Evolutionary conservation across 2,888 invertebrate genomes (phyloP).

Genomic region (Pristionchus japonicus): DNA sequence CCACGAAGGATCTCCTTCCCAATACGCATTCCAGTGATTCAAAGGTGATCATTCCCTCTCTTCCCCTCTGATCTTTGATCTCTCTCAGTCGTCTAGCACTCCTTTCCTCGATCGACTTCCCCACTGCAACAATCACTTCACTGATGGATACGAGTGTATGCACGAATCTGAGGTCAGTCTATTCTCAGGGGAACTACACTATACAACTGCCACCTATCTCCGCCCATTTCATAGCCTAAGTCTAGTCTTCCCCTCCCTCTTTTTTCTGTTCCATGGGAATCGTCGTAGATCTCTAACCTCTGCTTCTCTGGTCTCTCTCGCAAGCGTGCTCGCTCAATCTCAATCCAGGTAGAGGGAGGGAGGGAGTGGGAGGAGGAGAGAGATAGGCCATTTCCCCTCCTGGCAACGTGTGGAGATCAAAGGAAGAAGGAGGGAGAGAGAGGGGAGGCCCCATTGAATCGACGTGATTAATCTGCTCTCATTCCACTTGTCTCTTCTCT

Average conservation of each 20-base stretch:
- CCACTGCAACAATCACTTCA: conserved; percentile 41
- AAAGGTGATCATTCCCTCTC: neutral
- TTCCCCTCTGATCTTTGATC: conserved; percentile 23
- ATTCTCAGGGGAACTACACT: neutral
- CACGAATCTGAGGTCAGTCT: conserved; percentile 13
- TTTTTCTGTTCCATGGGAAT: neutral
- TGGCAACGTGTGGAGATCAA: conserved; percentile 27
- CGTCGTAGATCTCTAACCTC: neutral
- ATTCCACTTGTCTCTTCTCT: conserved; percentile 34
- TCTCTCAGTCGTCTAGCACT: conserved; percentile 31
- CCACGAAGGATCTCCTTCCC: conserved; percentile 41
- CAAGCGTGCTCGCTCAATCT: neutral
- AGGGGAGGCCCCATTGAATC: conserved; percentile 12
- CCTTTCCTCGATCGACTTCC: conserved; percentile 44
- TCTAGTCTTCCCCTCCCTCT: neutral
- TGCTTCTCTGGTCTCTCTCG: neutral
- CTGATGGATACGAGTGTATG: conserved; percentile 41
- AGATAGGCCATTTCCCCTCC: neutral
- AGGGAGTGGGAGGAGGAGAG: neutral
- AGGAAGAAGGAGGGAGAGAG: conserved; percentile 28
- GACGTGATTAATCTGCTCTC: neutral
- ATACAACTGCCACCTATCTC: neutral
- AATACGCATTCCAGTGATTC: conserved; percentile 39
- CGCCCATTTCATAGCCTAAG: neutral
- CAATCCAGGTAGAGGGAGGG: conserved; percentile 21